A percentile compares a stretch with the other conserved stretches of the same genome.
These are phyloP conservation scores for Prietella phreatophila DNA, from an alignment of 2,113 vertebrate species.

Conservation along the genomic window DNA sequence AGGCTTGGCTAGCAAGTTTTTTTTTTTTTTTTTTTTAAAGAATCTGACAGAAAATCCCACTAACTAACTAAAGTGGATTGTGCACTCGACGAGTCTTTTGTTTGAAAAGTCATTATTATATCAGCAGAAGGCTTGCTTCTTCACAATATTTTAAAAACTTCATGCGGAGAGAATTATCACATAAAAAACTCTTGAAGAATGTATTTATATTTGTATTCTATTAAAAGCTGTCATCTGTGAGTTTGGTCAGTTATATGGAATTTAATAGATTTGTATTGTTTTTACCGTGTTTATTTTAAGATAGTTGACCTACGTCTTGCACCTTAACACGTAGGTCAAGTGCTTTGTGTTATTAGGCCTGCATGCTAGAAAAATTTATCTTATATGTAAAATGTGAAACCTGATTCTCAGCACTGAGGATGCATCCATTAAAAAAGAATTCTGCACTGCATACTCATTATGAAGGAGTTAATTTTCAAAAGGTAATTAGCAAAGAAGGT, in stretches of 20 bases:
- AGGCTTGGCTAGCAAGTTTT: neutral
- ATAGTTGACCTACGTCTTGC: too few species aligned
- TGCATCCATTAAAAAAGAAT: neutral
- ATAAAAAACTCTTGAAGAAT: neutral
- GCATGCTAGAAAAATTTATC: neutral
- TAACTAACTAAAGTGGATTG: neutral
- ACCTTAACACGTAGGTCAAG: neutral
- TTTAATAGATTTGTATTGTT: neutral
- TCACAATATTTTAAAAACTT: neutral
- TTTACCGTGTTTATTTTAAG: neutral
- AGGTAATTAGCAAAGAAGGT: neutral
- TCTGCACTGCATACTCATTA: neutral
- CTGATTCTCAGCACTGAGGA: neutral
- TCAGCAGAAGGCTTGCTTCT: neutral
- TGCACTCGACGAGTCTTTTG: neutral
- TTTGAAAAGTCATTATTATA: neutral
- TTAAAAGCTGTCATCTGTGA: neutral
- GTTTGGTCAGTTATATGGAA: neutral
- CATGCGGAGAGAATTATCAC: neutral
- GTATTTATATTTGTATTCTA: neutral
- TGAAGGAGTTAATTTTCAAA: neutral
- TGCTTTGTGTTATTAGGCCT: neutral
- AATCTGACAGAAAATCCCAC: neutral
- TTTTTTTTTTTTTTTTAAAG: neutral
- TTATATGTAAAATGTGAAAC: neutral